Conservation (phyloP, 2,797 vertebrate species). For the Ptychadena robeensis region DNA sequence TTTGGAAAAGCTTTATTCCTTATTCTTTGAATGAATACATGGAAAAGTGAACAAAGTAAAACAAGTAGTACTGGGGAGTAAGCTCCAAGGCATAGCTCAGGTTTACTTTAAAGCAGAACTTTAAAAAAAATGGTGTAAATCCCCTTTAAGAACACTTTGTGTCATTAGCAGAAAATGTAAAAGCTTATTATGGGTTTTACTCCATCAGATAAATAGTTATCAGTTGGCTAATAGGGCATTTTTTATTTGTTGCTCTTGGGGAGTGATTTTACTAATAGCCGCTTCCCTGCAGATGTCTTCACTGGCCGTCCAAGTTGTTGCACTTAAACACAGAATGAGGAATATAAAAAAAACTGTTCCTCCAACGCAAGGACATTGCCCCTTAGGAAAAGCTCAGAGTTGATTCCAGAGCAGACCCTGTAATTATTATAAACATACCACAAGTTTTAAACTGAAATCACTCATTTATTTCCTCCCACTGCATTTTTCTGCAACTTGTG, state of each 20-base stretch:
- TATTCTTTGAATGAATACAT: too few species aligned
- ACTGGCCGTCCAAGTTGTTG: constrained; percentile 22
- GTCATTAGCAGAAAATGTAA: background rate
- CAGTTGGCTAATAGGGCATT: background rate
- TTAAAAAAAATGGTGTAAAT: too few species aligned
- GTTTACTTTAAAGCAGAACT: too few species aligned
- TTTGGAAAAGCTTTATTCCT: too few species aligned
- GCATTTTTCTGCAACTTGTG: constrained; percentile 30
- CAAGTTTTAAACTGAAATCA: constrained; percentile 27
- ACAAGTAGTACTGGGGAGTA: too few species aligned
- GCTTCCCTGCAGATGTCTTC: constrained; percentile 33
- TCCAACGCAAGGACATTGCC: constrained; percentile 45
- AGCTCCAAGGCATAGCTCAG: too few species aligned
- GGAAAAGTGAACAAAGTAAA: too few species aligned
- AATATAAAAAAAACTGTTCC: constrained; percentile 1
- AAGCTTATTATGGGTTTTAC: background rate
- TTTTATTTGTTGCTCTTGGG: constrained; percentile 38
- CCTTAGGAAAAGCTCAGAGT: constrained; percentile 34
- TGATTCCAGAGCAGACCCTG: constrained; percentile 39
- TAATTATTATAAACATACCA: constrained; percentile 51
- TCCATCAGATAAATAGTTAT: constrained; percentile 17
- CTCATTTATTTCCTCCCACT: constrained; percentile 45
- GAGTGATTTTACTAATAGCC: constrained; percentile 1
- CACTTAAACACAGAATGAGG: constrained; percentile 8
- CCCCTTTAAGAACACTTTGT: background rate